These are phyloP conservation scores for Rhinogobio ventralis DNA, from an alignment of 2,797 vertebrate species.

Conservation along the genomic window DNA sequence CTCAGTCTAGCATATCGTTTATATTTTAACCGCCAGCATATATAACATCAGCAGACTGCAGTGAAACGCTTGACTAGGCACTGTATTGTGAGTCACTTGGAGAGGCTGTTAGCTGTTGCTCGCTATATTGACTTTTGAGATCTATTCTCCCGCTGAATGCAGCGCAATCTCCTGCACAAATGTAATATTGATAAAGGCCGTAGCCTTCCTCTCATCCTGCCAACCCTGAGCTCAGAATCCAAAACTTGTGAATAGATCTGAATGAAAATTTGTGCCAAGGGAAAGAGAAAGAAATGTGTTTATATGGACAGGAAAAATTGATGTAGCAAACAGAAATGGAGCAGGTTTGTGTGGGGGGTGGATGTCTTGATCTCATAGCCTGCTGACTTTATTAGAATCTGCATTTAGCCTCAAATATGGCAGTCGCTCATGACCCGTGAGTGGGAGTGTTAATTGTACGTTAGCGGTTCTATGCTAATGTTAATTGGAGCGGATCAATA, in stretches of 20 bases:
- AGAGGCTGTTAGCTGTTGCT: constrained; percentile 57
- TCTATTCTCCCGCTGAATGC: constrained; percentile 66
- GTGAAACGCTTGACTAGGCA: constrained; percentile 49
- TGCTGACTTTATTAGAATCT: constrained; percentile 38
- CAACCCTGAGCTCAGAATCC: constrained; percentile 34
- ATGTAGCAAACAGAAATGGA: constrained; percentile 22
- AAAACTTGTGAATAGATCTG: constrained; percentile 42
- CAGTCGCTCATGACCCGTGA: constrained; percentile 28
- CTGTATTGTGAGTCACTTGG: constrained; percentile 59
- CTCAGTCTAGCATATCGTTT: constrained; percentile 44
- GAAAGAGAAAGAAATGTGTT: constrained; percentile 27
- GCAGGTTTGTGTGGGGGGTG: constrained; percentile 18
- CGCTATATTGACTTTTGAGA: constrained; percentile 64
- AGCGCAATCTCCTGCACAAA: constrained; percentile 60
- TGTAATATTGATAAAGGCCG: constrained; percentile 70
- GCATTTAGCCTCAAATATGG: constrained; percentile 25
- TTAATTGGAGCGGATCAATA: constrained; percentile 34
- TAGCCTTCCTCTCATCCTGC: constrained; percentile 46
- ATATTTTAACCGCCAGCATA: constrained; percentile 50
- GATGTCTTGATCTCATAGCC: constrained; percentile 32
- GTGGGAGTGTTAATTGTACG: constrained; percentile 24
- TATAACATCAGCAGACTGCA: constrained; percentile 57
- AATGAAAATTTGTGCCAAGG: constrained; percentile 8
- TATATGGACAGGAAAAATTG: constrained; percentile 25
- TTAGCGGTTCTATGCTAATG: constrained; percentile 29